Evolutionary conservation across 2,113 vertebrate species (phyloP), one percentile per base, ranked within the genome.

Genomic region (Petaurus breviceps): DNA sequence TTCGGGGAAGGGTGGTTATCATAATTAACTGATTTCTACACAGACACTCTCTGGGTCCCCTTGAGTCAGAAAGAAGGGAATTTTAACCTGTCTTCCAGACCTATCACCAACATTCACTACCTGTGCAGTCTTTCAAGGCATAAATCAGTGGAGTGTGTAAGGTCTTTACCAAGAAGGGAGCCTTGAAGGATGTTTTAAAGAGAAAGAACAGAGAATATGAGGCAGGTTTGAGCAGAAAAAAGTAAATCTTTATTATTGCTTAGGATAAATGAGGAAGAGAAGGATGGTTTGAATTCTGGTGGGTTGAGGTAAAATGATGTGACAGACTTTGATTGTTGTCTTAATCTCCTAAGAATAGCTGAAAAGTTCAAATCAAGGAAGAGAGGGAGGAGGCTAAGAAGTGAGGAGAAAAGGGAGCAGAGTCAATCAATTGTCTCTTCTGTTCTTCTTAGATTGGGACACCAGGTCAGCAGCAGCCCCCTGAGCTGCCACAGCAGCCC

Each of bases 231-330:
- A 91, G 91, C 43, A 46, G 77, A 91, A 94, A 19, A 68, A 68
- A 92, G 43, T 47, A 10, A 7, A 43, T 3, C 51, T 98, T 98
- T 97, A 97, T 96, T 96, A 49, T 93, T 91, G 37, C 46, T 91
- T 51, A 50, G 68, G 93, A 94, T 61, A 90, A 2, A 14, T 24
- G n/a, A 43, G 14, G 68, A n/a, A 77, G 28, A 90, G 91, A 61
- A 51, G 7, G 50, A 24, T 23, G n/a, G 2, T 0, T 2, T n/a
- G 28, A 12, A 3, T 50, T 61, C 3, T 19, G 22, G 25, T 1
- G 47, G 47, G 47, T 3, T n/a, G 16, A 43, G 6, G 31, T 61
- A 55, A 24, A 0, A 0, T 55, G 24, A 10, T 11, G 91, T 14
- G 57, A 43, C 89, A 16, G 26, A 90, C 46, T 47, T 50, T 8